Conservation (phyloP, 1,140 invertebrate species). For the Chironomus striatipennis region DNA sequence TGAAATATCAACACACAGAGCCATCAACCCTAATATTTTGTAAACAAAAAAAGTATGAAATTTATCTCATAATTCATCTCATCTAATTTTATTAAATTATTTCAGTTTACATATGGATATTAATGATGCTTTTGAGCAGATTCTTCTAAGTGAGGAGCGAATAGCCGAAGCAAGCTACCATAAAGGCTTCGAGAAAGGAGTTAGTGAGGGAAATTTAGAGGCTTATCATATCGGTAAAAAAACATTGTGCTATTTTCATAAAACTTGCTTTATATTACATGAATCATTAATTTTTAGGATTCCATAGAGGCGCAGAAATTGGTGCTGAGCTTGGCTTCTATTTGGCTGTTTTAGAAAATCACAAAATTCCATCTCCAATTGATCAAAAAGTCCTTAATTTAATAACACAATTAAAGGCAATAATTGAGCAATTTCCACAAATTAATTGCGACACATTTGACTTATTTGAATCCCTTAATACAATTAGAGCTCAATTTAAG, state of each 20-base stretch:
- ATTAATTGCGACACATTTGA: constrained; percentile 55
- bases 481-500: constrained; percentile 56
- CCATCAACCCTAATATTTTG: too few species aligned
- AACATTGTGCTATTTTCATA: not conserved
- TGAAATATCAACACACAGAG: too few species aligned
- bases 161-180: constrained; percentile 46
- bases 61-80: too few species aligned
- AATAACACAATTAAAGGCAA: constrained; percentile 46
- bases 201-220: constrained; percentile 47
- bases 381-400: constrained; percentile 46
- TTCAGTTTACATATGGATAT: constrained; percentile 40
- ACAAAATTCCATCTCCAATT: constrained; percentile 31
- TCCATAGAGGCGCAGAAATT: constrained; percentile 52
- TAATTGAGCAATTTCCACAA: constrained; percentile 55
- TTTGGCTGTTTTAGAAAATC: constrained; percentile 41
- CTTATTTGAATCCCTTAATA: constrained; percentile 49
- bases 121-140: constrained; percentile 54
- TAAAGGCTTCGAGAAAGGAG: constrained; percentile 49
- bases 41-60: too few species aligned
- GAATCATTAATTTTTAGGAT: constrained; percentile 41
- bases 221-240: constrained; percentile 43
- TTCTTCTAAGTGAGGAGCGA: constrained; percentile 50
- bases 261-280: not conserved
- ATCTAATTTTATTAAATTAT: too few species aligned
- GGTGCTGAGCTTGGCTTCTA: constrained; percentile 56